These are phyloP conservation scores for Lysandra bellargus DNA, from an alignment of 2,888 invertebrate genomes.

Conservation along the genomic window DNA sequence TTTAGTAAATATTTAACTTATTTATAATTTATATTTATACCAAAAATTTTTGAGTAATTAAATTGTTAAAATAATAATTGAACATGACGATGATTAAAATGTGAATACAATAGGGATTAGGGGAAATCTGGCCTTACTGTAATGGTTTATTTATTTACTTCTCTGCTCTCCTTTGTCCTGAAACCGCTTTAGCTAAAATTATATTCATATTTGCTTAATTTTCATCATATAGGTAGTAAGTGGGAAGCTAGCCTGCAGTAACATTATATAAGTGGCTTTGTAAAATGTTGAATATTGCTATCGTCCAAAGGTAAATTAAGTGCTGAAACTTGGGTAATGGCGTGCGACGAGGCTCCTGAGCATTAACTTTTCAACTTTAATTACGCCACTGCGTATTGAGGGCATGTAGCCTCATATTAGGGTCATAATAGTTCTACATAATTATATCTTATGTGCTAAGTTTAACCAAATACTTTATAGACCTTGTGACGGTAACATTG, in stretches of 20 bases:
- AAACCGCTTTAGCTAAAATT: not conserved
- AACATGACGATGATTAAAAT: no score
- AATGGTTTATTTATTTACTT: no score
- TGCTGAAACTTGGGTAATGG: constrained; percentile 2
- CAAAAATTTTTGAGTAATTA: no score
- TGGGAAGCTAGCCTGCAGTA: not conserved
- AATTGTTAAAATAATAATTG: no score
- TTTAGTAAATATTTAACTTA: no score
- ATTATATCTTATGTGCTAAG: not conserved
- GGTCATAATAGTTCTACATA: not conserved
- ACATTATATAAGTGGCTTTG: not conserved
- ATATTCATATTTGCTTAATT: not conserved
- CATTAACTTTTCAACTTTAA: constrained; percentile 14
- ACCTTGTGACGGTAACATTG: not conserved
- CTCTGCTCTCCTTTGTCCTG: no score
- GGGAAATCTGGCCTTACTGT: no score
- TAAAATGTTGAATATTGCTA: constrained; percentile 6
- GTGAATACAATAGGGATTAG: no score
- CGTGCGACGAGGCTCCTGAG: not conserved
- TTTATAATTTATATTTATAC: no score
- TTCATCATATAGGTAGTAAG: not conserved
- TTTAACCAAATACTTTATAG: not conserved
- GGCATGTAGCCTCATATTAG: not conserved
- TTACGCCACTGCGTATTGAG: not conserved
- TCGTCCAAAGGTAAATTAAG: constrained; percentile 11